Conservation (phyloP, 2,113 vertebrate genomes). For the Fulica atra region DNA sequence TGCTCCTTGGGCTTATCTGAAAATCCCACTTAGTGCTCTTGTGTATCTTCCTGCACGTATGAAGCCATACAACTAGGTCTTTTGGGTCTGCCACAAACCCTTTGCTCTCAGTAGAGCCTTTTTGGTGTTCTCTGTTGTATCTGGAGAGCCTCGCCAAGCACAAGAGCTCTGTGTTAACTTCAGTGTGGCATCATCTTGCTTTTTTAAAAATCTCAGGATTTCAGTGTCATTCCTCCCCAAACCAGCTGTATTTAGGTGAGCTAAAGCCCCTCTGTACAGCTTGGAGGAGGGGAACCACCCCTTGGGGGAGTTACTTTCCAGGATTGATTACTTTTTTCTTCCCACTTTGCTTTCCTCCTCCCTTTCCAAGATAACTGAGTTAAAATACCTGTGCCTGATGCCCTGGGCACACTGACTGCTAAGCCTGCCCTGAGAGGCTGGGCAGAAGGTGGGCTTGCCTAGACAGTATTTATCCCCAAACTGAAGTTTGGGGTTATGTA, state of each 20-base stretch:
- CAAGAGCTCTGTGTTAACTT: background rate
- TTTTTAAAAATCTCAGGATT: background rate
- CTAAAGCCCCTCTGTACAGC: background rate
- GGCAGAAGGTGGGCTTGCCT: background rate
- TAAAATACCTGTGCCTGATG: fast-evolving
- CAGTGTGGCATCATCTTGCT: background rate
- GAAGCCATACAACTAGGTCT: background rate
- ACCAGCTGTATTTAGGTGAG: background rate
- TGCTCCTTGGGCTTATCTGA: background rate
- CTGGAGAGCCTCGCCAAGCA: background rate
- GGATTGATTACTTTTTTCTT: background rate
- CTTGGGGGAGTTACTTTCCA: background rate
- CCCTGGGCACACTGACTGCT: background rate
- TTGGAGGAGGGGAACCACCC: background rate
- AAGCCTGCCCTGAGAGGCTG: background rate
- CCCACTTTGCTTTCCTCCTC: background rate
- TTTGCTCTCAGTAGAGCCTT: background rate
- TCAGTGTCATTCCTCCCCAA: background rate
- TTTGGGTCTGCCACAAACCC: background rate
- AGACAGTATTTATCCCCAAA: background rate
- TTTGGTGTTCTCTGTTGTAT: background rate
- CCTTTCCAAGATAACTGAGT: background rate
- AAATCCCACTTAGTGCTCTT: background rate
- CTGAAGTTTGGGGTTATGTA: fast-evolving
- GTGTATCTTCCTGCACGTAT: background rate